Percentiles rank a stretch among this genome's conserved stretches.
Conservation (phyloP, 2,797 vertebrate species). For the Lemur catta region DNA sequence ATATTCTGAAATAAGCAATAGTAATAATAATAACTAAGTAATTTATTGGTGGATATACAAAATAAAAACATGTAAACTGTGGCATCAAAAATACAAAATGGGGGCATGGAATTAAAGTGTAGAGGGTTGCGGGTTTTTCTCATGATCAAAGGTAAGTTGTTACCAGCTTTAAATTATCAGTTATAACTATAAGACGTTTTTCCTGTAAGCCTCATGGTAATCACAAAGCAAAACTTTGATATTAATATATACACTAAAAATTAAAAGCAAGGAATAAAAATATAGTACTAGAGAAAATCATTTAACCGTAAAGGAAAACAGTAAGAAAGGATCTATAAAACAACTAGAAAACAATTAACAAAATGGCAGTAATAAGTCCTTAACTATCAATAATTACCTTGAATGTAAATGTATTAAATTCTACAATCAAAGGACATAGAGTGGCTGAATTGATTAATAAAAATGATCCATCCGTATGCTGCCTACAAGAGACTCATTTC, state of each 20-base stretch:
- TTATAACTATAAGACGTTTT: not conserved
- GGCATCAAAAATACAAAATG: not conserved
- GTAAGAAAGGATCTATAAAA: not conserved
- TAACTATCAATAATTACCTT: not conserved
- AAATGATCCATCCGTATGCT: not conserved
- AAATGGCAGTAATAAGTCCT: not conserved
- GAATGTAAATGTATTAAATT: not conserved
- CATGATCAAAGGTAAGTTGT: not conserved
- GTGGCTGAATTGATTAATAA: not conserved
- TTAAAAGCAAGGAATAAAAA: not conserved
- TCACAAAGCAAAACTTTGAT: not conserved
- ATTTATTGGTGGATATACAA: not conserved
- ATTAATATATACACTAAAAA: not conserved
- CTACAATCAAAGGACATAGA: not conserved
- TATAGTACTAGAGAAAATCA: not conserved
- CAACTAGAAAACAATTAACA: not conserved
- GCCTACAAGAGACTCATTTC: too few species aligned
- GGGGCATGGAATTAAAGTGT: not conserved
- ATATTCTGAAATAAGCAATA: too few species aligned
- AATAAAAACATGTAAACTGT: not conserved
- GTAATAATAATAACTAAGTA: not conserved
- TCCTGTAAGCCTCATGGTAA: not conserved
- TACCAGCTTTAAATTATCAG: not conserved
- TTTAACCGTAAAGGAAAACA: not conserved
- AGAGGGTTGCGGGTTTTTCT: not conserved